Conservation (phyloP, 2,888 invertebrate genomes). For the Zygothrica quintamaculata region DNA sequence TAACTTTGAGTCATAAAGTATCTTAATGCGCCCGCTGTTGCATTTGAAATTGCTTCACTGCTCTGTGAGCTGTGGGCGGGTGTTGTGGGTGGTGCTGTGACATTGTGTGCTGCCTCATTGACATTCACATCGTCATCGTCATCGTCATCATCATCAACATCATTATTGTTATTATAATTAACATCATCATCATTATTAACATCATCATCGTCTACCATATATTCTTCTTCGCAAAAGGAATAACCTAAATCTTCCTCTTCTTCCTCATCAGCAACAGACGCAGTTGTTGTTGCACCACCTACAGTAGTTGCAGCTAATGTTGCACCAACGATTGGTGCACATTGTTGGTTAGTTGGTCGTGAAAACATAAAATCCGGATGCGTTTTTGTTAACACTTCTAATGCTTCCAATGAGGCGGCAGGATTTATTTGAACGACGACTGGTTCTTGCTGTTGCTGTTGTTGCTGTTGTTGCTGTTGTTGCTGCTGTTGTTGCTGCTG, state of each 20-base stretch:
- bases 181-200: constrained; percentile 17
- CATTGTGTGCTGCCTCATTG: constrained; percentile 13
- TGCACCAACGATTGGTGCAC: constrained; percentile 56
- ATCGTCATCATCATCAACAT: constrained; percentile 22
- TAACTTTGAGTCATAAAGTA: constrained; percentile 77
- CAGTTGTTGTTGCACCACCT: constrained; percentile 21
- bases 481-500: constrained; percentile 20
- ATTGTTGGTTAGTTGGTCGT: constrained; percentile 59
- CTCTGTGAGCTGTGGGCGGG: constrained; percentile 60
- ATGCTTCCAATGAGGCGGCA: constrained; percentile 79
- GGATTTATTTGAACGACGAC: constrained; percentile 64
- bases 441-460: constrained; percentile 16
- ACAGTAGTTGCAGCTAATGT: constrained; percentile 39
- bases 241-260: constrained; percentile 81
- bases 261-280: constrained; percentile 38
- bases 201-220: constrained; percentile 42
- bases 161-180: constrained; percentile 11
- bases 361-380: constrained; percentile 77
- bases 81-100: constrained; percentile 57
- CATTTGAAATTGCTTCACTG: constrained; percentile 53
- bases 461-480: constrained; percentile 10
- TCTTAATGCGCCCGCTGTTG: constrained; percentile 64
- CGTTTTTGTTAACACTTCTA: constrained; percentile 77
- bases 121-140: neutral
- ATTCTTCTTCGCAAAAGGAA: constrained; percentile 79